Conservation (phyloP, 1,140 invertebrate species). For the Magallana gigas region DNA sequence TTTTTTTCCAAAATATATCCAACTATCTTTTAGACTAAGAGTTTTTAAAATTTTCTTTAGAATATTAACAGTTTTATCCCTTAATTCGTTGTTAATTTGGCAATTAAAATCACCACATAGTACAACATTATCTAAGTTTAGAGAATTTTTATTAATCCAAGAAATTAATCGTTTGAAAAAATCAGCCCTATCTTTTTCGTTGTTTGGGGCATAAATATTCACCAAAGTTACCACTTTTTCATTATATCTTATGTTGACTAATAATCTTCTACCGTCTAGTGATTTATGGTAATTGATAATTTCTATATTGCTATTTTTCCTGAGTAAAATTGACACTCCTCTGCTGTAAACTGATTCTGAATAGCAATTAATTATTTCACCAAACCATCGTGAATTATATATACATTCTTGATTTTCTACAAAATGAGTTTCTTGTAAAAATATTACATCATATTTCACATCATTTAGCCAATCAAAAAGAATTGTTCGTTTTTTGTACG, state of each 20-base stretch:
- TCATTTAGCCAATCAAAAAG: no score
- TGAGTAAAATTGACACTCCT: not conserved
- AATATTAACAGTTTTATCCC: not conserved
- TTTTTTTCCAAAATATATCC: not conserved
- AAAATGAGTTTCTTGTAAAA: slow-evolving; percentile 12
- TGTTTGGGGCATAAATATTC: not conserved
- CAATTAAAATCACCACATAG: not conserved
- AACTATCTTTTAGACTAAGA: not conserved
- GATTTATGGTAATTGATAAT: not conserved
- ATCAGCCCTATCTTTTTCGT: not conserved
- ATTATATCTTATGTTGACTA: not conserved
- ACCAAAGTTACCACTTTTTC: not conserved
- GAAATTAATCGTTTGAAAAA: slow-evolving; percentile 8
- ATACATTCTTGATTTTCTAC: slow-evolving; percentile 9
- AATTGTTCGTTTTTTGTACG: no score
- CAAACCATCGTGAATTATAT: slow-evolving; percentile 12
- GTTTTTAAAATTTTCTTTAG: not conserved
- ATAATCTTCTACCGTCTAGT: not conserved
- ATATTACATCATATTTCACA: not conserved
- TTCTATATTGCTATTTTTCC: not conserved
- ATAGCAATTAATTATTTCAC: not conserved
- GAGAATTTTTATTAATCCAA: not conserved
- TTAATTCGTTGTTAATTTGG: not conserved
- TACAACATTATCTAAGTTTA: not conserved
- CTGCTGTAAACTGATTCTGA: no score